Percentiles rank a stretch among this genome's conserved stretches.
Conservation (phyloP, 2,797 vertebrate genomes). For the Etheostoma perlongum region DNA sequence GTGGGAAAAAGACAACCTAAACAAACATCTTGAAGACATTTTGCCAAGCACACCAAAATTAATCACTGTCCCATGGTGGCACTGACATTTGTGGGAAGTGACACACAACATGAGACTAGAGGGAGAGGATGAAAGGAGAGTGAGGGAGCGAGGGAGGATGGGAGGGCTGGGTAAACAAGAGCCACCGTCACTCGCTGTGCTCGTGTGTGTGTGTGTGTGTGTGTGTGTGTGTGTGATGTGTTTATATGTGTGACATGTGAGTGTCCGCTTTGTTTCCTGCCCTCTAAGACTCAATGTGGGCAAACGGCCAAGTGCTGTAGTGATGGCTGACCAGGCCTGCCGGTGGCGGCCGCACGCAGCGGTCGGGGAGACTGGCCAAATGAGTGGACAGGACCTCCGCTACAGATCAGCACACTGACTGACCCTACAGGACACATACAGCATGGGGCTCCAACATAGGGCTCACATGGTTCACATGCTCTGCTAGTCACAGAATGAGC, state of each 20-base stretch:
- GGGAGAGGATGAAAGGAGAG: conserved; percentile 75
- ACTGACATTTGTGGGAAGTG: conserved; percentile 85
- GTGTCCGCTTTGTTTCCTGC: conserved; percentile 70
- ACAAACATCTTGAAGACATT: conserved; percentile 87
- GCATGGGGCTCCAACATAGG: conserved; percentile 77
- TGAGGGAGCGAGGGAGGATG: conserved; percentile 62
- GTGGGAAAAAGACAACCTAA: conserved; percentile 83
- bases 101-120: conserved; percentile 82
- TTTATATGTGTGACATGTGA: conserved; percentile 66
- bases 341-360: conserved; percentile 75
- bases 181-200: conserved; percentile 77
- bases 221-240: conserved; percentile 57
- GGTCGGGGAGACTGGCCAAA: conserved; percentile 81
- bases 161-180: conserved; percentile 78
- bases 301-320: conserved; percentile 78
- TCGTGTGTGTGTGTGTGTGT: conserved; percentile 52
- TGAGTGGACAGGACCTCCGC: conserved; percentile 82
- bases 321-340: conserved; percentile 81
- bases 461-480: conserved; percentile 71
- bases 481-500: conserved; percentile 69
- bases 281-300: conserved; percentile 77
- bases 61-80: conserved; percentile 84
- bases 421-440: conserved; percentile 81
- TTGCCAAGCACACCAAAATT: conserved; percentile 85
- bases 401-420: conserved; percentile 82